These are phyloP conservation scores for Teleopsis dalmanni DNA, from an alignment of 1,140 invertebrate genomes.

Conservation along the genomic window DNA sequence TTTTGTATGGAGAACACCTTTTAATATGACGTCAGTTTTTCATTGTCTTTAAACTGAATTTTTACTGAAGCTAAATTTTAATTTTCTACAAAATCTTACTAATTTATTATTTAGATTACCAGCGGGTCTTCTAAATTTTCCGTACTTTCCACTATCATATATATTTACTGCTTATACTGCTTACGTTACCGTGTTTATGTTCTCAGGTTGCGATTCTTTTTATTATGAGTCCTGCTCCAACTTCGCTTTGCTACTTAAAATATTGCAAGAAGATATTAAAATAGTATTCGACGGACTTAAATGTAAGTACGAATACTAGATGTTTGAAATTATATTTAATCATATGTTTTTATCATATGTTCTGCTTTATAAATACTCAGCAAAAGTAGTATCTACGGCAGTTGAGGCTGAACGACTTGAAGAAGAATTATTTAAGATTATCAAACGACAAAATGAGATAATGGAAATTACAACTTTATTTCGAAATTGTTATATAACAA, in stretches of 20 bases:
- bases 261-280: conserved; percentile 19
- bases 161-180: conserved; percentile 30
- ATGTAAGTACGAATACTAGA: conserved; percentile 5
- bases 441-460: conserved; percentile 26
- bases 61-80: conserved; percentile 2
- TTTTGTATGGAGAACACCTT: conserved; percentile 21
- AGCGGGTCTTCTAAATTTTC: background rate
- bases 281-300: conserved; percentile 16
- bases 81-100: background rate
- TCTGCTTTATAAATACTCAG: no score
- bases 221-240: conserved; percentile 36
- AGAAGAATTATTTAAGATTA: conserved; percentile 11
- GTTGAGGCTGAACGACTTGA: conserved; percentile 11
- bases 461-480: conserved; percentile 24
- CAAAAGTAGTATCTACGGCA: background rate
- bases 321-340: no score
- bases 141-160: conserved; percentile 24
- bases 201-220: conserved; percentile 30
- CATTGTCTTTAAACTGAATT: background rate
- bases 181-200: conserved; percentile 34
- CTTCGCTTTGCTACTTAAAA: conserved; percentile 18
- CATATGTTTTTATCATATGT: no score
- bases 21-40: conserved; percentile 35
- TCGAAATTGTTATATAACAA: conserved; percentile 20
- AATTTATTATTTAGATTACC: conserved; percentile 21